Evolutionary conservation across 2,797 vertebrate species (phyloP).

Genomic region (Phyllotis vaccarum): DNA sequence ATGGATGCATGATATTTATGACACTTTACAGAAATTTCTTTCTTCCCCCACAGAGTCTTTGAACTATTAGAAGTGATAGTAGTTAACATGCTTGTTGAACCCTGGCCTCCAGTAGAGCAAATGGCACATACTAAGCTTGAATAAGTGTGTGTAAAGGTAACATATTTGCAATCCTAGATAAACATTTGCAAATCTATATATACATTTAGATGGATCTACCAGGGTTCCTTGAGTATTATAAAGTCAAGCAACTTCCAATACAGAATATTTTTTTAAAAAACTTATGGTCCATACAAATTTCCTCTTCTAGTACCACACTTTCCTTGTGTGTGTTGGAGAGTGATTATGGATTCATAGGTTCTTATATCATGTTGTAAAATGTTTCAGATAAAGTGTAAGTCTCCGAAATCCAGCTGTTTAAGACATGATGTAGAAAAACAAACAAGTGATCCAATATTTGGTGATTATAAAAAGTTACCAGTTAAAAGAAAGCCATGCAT

Average conservation of each 20-base stretch:
- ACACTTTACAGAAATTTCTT: background rate
- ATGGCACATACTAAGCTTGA: background rate
- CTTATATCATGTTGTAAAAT: background rate
- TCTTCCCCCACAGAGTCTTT: background rate
- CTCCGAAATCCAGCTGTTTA: background rate
- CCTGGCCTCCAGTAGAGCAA: background rate
- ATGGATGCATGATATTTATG: background rate
- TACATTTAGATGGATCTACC: background rate
- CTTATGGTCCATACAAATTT: constrained; percentile 37
- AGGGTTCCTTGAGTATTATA: constrained; percentile 41
- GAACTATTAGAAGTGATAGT: background rate
- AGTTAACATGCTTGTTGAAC: background rate
- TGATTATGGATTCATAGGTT: constrained; percentile 28
- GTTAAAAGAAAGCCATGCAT: background rate
- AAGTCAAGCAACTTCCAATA: constrained; percentile 34
- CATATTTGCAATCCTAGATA: background rate
- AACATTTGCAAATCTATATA: constrained; percentile 46
- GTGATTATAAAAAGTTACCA: background rate
- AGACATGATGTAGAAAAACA: no score
- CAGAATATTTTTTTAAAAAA: background rate
- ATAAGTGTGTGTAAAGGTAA: background rate
- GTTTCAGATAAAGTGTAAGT: constrained; percentile 44
- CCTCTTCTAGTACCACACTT: constrained; percentile 33
- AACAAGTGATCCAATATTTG: background rate
- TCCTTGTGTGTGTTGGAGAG: background rate